Conservation (phyloP, 37 sponge, comb jelly and placozoan genomes). For the Trichoplax adhaerens region DNA sequence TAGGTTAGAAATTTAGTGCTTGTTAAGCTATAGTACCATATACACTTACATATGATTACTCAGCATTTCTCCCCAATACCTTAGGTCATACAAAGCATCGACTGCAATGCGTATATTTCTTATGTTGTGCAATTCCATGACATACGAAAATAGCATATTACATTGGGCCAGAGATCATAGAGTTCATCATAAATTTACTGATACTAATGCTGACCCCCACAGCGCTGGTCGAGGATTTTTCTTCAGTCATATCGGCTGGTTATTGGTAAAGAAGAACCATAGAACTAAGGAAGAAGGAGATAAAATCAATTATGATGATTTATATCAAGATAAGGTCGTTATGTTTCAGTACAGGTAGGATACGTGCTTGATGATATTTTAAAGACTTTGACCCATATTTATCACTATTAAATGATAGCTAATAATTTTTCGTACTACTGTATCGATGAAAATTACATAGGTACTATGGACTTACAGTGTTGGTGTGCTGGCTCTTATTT, state of each 20-base stretch:
- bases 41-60: too few species aligned
- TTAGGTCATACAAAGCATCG: too few species aligned
- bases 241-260: conserved; percentile 96
- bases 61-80: too few species aligned
- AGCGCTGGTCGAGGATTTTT: conserved; percentile 93
- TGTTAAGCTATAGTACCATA: neutral
- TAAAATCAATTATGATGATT: conserved; percentile 63
- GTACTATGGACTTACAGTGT: conserved; percentile 43
- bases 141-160: conserved; percentile 66
- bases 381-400: neutral
- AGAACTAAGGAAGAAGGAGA: conserved; percentile 61
- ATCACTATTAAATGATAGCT: neutral
- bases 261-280: conserved; percentile 82
- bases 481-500: conserved; percentile 36
- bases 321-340: conserved; percentile 60
- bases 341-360: conserved; percentile 47
- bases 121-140: conserved; percentile 69
- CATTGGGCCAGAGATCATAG: conserved; percentile 92
- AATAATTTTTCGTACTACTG: neutral
- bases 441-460: neutral
- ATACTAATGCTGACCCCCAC: conserved; percentile 93
- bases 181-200: conserved; percentile 92
- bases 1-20: conserved; percentile 5
- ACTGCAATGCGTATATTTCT: conserved; percentile 18
- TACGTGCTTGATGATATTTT: too few species aligned